Evolutionary conservation across 2,113 vertebrate species (phyloP), one percentile per base, ranked within the genome.

Genomic region (Bubo bubo): DNA sequence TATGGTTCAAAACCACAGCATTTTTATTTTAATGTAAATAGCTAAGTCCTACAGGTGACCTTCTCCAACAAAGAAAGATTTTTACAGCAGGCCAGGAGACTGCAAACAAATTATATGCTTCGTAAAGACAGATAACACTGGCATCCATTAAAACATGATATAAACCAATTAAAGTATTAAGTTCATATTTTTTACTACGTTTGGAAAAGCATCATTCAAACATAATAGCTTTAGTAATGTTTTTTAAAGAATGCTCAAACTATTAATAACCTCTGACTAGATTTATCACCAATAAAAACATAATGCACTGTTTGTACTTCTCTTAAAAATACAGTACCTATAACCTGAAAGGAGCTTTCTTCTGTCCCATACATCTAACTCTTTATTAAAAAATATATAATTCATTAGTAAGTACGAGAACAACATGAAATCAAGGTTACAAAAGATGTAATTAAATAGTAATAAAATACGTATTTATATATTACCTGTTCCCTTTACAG

Each of bases 141-240:
- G 30, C 49, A 93, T 88, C 68, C 75, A 92, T 75, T 94, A 80
- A 73, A 93, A 81, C 26, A 82, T 79, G 17, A 59, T 56, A 96
- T 81, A 92, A 93, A 22, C 28, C 5, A 64, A 90, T 91, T 88
- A 93, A 96, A 74, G 85, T 86, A 93, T 93, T 91, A 86, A 68
- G 28, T 74, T 97, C 92, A 35, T 68, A 79, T 62, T 96, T 94
- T 55, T 55, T 80, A 60, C 24, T 80, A 34, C 20, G 70, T 77
- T 66, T 90, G 9, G 72, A 75, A 90, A 71, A 53, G 58, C n/a
- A 59, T 11, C 7, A 85, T 45, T 96, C 6, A 83, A 95, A 96
- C 73, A 22, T 60, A 90, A 43, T 49, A 84, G 56, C 43, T 92
- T 87, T 81, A 83, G 34, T 55, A 91, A 85, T 16, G 60, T 20